phyloP scores from a whole-genome alignment of 23 tunicate species.

The Styela plicata region DNA sequence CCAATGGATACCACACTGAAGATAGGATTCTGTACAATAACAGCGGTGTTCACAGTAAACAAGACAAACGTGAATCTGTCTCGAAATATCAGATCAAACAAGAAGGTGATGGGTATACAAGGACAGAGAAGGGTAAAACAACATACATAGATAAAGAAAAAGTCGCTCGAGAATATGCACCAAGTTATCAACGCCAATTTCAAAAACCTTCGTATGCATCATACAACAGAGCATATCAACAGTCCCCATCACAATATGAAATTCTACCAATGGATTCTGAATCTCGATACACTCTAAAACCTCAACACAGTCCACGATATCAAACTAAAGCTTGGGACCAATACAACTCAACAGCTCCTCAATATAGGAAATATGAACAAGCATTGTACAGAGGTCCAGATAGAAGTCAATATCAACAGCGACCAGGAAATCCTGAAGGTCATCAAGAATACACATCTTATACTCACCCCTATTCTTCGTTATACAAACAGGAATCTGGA shows the following conservation, averaged over 20 bases:
- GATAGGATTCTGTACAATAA: not conserved
- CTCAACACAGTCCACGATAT: not conserved
- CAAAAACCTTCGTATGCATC: not conserved
- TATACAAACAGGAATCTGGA: not conserved
- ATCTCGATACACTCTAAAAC: too few relatives aligned
- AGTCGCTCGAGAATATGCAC: not conserved
- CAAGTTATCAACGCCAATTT: not conserved
- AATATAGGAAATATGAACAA: not conserved
- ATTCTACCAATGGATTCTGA: not conserved
- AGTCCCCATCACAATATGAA: not conserved
- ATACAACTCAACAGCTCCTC: not conserved
- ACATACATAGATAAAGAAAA: not conserved
- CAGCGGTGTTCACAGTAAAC: not conserved
- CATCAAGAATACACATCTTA: not conserved
- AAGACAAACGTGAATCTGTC: not conserved
- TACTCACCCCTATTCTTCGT: too few relatives aligned
- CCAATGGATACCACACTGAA: not conserved
- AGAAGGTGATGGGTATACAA: not conserved
- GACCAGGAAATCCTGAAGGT: not conserved
- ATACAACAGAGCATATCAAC: not conserved
- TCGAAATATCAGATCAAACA: not conserved
- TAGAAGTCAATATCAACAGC: not conserved
- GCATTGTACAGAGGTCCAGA: not conserved
- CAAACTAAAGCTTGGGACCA: not conserved
- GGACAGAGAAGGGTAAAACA: not conserved